Base-by-base conservation (phyloP, 1,140 invertebrate genomes). In the Caenorhabditis tropicalis region DNA sequence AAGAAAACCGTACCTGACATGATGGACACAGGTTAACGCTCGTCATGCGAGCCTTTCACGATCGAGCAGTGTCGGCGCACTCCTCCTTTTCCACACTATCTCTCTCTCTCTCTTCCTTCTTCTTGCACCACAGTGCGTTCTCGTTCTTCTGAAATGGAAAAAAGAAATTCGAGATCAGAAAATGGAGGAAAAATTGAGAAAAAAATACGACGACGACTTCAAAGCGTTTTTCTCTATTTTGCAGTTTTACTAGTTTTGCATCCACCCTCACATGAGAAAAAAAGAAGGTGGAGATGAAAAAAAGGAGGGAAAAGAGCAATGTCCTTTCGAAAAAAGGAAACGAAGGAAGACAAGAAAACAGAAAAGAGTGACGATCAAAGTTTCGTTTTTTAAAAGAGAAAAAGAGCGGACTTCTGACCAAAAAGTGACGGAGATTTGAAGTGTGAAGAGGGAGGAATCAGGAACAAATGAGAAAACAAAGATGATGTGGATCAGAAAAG, bases 101-200 rank as follows among this genome's bases (percentile, higher is more conserved):
- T 74, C 58, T 60, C 33, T 74, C n/a, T 74, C 58, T 74, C 36
- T 74, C 65, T 74, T 43, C 65, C 65, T 74, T 74, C 65, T 74
- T 74, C 65, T 33, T 74, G 65, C 65, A 39, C 36, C 65, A 74
- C 65, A 74, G 65, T 74, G 65, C 65, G 65, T 74, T 74, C 65
- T 74, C 65, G 65, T 74, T 74, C 65, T 74, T 74, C 65, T 74
- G 36, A 24, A 74, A 65, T 19, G 3, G 58, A 74, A 74, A 74
- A 74, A 43, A n/a, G 65, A 74, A 74, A 74, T 74, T 74, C n/a
- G 65, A 74, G 65, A 74, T 74, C 65, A 74, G 65, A 74, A 74
- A 46, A 65, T 65, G 58, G 15, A 10, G 1, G 19, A 29, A 29
- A 58, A 65, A 33, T 27, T 33, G 31, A 24, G 31, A 74, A 46